Evolutionary conservation across 2,888 invertebrate species (phyloP).

Genomic region (Apamea epomidion): DNA sequence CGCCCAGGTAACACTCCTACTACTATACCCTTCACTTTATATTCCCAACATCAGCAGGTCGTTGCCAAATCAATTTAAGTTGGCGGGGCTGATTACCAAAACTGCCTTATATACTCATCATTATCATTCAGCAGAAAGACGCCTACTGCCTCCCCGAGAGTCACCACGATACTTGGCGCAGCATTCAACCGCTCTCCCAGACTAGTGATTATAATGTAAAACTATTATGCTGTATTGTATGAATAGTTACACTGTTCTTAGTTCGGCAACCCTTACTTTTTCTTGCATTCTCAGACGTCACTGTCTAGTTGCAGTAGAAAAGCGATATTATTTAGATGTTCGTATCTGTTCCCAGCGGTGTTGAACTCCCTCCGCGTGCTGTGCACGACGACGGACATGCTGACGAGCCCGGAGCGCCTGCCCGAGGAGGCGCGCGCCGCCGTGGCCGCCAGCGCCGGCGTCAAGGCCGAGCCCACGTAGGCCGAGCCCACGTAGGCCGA

Average conservation of each 20-base stretch:
- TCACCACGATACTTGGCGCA: not conserved
- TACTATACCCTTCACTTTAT: not conserved
- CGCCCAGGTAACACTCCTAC: slow-evolving; percentile 94
- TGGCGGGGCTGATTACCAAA: not conserved
- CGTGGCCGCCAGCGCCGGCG: slow-evolving; percentile 85
- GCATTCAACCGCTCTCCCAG: not conserved
- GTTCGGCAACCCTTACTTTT: not conserved
- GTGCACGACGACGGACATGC: slow-evolving; percentile 97
- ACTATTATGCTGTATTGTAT: not conserved
- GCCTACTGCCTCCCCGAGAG: not conserved
- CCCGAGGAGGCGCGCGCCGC: slow-evolving; percentile 97
- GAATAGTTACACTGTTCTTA: not conserved
- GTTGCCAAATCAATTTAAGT: not conserved
- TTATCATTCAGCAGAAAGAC: not conserved
- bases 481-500: slow-evolving; percentile 1
- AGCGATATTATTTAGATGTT: not conserved
- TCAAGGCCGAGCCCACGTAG: slow-evolving; percentile 86
- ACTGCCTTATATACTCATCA: not conserved
- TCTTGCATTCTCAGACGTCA: not conserved
- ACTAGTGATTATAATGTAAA: not conserved
- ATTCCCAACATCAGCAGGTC: not conserved
- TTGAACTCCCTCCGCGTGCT: slow-evolving; percentile 97
- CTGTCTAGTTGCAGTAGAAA: not conserved
- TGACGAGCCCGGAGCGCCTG: slow-evolving; percentile 96
- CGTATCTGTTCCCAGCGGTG: slow-evolving; percentile 93